phyloP scores from a whole-genome alignment of 2,113 vertebrate genomes.

The Cryptomyrus ogoouensis region DNA sequence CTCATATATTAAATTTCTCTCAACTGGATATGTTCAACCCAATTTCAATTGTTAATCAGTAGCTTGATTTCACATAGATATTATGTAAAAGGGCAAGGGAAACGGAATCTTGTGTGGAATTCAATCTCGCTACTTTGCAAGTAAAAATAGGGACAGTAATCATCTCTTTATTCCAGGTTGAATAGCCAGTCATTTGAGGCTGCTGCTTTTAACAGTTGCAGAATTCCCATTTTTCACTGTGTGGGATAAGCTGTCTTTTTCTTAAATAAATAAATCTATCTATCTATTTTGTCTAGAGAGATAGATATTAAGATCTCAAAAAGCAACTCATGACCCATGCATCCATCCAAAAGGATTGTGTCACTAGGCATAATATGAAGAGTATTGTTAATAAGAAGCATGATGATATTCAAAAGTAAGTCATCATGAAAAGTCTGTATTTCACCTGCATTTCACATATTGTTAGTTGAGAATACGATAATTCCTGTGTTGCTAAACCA shows the following conservation, averaged over 20 bases:
- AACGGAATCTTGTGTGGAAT: background rate
- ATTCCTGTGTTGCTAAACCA: background rate
- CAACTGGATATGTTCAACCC: slow-evolving; percentile 8
- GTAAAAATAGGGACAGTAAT: slow-evolving; percentile 11
- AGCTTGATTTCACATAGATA: slow-evolving; percentile 7
- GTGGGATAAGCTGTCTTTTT: background rate
- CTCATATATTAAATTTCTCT: slow-evolving; percentile 16
- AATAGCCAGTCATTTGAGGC: slow-evolving; percentile 9
- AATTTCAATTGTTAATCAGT: slow-evolving; percentile 19
- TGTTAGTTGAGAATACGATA: background rate
- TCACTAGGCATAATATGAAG: background rate
- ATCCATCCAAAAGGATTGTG: background rate
- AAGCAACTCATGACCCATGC: background rate
- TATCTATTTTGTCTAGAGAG: no score
- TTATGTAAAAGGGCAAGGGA: slow-evolving; percentile 9
- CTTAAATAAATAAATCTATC: no score
- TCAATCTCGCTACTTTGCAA: slow-evolving; percentile 11
- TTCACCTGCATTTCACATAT: background rate
- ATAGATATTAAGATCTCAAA: background rate
- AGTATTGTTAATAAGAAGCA: background rate
- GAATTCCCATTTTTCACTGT: background rate
- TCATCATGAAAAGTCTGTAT: background rate
- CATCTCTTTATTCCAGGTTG: background rate
- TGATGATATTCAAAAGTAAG: background rate
- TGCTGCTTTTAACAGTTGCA: background rate